Evolutionary conservation across 2,888 invertebrate genomes (phyloP).

Genomic region (Fabriciana adippe): DNA sequence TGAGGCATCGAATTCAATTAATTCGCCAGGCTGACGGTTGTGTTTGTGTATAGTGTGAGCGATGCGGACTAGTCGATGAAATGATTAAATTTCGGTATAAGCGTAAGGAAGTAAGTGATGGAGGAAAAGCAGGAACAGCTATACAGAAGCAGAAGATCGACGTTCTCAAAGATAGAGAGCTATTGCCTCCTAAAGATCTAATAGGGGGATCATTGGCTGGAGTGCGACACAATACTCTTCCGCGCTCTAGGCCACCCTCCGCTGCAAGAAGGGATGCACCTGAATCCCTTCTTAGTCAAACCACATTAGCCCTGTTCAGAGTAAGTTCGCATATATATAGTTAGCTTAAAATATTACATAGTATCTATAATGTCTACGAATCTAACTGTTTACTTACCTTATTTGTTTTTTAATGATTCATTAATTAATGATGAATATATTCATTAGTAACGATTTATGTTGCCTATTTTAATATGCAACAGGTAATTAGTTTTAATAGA

Average conservation of each 20-base stretch:
- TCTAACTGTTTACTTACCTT: background rate
- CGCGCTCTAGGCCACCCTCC: slow-evolving; percentile 65
- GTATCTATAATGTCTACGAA: background rate
- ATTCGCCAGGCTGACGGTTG: slow-evolving; percentile 46
- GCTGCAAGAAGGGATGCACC: slow-evolving; percentile 56
- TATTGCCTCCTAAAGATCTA: slow-evolving; percentile 75
- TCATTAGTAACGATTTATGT: slow-evolving; percentile 22
- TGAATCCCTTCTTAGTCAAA: slow-evolving; percentile 60
- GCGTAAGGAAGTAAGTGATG: slow-evolving; percentile 79
- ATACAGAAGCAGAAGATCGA: slow-evolving; percentile 78
- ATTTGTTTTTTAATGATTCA: slow-evolving; percentile 18
- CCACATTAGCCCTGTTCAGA: slow-evolving; percentile 70
- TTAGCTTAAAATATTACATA: slow-evolving; percentile 6
- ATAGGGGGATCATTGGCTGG: slow-evolving; percentile 67
- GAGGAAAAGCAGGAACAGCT: slow-evolving; percentile 58
- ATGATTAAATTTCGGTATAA: slow-evolving; percentile 87
- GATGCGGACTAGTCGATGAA: slow-evolving; percentile 66
- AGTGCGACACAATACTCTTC: slow-evolving; percentile 73
- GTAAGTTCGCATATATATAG: slow-evolving; percentile 57
- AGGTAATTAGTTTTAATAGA: slow-evolving; percentile 20
- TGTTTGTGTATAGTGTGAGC: slow-evolving; percentile 51
- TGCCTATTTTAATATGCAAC: slow-evolving; percentile 32
- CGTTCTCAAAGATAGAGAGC: slow-evolving; percentile 68
- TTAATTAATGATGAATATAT: slow-evolving; percentile 22
- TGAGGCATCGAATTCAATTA: slow-evolving; percentile 47